Evolutionary conservation across 1,140 invertebrate species (phyloP), one percentile per base, ranked within the genome.

Genomic region (Heliconius hermathena): DNA sequence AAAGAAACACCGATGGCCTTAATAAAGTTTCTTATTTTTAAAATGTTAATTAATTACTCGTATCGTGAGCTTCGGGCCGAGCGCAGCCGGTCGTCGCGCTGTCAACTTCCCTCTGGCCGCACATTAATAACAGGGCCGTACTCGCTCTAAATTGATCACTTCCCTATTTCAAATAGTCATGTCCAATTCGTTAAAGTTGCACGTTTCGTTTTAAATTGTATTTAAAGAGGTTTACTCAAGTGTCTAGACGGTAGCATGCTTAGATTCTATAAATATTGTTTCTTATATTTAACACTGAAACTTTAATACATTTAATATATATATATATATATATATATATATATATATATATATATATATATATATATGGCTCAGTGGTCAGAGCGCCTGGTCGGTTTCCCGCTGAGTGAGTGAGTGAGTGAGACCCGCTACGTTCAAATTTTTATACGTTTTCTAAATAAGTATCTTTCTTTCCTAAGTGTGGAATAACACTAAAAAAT

Each of bases 71-170:
- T 71, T 3, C 60, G 13, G 54, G 38, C 60, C 36, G 41, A 81
- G 79, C 71, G 77, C 52, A 36, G 83, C 83, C 79, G 73, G 77
- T 76, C 70, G 46, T 66, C 82, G 79, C 77, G 72, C 84, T 73
- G 87, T 89, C 87, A 84, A 83, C 71, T 81, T 73, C 5, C 36
- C 78, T 82, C 78, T 71, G 75, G 72, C 84, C 86, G 85, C 88
- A 87, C 88, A 90, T 91, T 88, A 87, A 89, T 89, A 89, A 87
- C 85, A 77, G 76, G 78, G 80, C 81, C 81, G 80, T 82, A 79
- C 84, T 84, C 85, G 84, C 87, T 88, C 86, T 88, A 87, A 89
- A 91, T 89, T 91, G 87, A 90, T 88, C 87, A 86, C 87, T 90
- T 86, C 87, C 83, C 83, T 77, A 78, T 81, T 81, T 81, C 76